phyloP scores from a whole-genome alignment of 2,888 invertebrate genomes.

The Heliconius charithonia region DNA sequence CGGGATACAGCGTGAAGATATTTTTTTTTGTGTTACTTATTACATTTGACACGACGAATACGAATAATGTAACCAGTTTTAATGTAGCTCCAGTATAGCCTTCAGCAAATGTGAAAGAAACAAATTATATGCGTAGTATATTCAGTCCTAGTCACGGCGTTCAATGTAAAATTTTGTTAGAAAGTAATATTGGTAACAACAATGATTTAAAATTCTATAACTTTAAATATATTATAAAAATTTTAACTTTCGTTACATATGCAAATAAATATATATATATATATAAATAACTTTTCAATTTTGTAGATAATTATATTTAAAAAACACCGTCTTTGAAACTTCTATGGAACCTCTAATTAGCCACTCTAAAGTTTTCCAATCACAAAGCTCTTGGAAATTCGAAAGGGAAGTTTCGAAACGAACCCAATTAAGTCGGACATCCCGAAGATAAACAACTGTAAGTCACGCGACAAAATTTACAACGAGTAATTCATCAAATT shows the following conservation, averaged over 20 bases:
- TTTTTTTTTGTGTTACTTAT: too few relatives aligned
- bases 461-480: slow-evolving; percentile 44
- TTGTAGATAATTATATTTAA: slow-evolving; percentile 21
- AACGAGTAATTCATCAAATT: slow-evolving; percentile 40
- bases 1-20: too few relatives aligned
- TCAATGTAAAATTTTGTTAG: too few relatives aligned
- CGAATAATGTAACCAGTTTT: too few relatives aligned
- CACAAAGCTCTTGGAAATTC: slow-evolving; percentile 42
- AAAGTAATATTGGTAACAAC: too few relatives aligned
- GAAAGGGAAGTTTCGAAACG: slow-evolving; percentile 47
- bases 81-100: too few relatives aligned
- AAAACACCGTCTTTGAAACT: slow-evolving; percentile 31
- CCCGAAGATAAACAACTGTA: slow-evolving; percentile 47
- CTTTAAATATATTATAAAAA: background rate
- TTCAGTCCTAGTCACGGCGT: too few relatives aligned
- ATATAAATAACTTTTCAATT: background rate
- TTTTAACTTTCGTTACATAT: background rate
- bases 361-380: slow-evolving; percentile 45
- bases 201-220: too few relatives aligned
- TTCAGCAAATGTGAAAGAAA: too few relatives aligned
- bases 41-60: too few relatives aligned
- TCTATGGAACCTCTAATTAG: slow-evolving; percentile 43
- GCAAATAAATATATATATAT: too few relatives aligned
- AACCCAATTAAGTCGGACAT: slow-evolving; percentile 50
- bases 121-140: too few relatives aligned